These are phyloP conservation scores for Leptinotarsa lineolata DNA, from an alignment of 1,140 invertebrate genomes.

Conservation along the genomic window DNA sequence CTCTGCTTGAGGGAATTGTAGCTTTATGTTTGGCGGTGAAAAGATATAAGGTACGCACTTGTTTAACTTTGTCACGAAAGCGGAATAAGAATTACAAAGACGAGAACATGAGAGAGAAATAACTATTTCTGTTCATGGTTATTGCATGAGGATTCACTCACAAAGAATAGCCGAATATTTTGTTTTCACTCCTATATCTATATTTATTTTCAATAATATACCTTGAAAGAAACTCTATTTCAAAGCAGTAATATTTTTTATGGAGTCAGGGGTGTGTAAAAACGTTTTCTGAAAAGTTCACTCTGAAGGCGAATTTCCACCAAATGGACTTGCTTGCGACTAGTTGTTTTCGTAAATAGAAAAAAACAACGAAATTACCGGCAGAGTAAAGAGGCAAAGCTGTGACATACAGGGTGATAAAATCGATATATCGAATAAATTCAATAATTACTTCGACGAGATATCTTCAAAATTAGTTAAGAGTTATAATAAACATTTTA, in stretches of 20 bases:
- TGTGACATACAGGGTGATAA: too few relatives aligned
- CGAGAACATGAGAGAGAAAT: neutral
- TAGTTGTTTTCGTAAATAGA: too few relatives aligned
- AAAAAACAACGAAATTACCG: too few relatives aligned
- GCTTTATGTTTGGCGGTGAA: neutral
- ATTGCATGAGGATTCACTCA: slow-evolving; percentile 2
- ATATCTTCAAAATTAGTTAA: too few relatives aligned
- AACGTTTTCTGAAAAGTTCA: too few relatives aligned
- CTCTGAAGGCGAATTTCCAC: too few relatives aligned
- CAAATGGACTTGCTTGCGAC: too few relatives aligned
- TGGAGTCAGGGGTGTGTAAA: too few relatives aligned
- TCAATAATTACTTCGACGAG: too few relatives aligned
- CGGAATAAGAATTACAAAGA: neutral
- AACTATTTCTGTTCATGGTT: neutral
- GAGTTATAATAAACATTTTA: too few relatives aligned
- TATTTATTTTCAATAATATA: neutral
- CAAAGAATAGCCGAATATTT: neutral
- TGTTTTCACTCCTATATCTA: neutral
- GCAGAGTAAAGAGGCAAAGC: too few relatives aligned
- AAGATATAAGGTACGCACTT: slow-evolving; percentile 1
- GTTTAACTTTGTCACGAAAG: neutral
- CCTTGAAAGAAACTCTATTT: neutral
- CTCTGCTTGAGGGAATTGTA: slow-evolving; percentile 7
- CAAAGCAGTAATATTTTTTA: neutral
- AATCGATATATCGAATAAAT: too few relatives aligned